Evolutionary conservation across 1,140 invertebrate genomes (phyloP), one percentile per base, ranked within the genome.

Genomic region (Drosophila hydei): DNA sequence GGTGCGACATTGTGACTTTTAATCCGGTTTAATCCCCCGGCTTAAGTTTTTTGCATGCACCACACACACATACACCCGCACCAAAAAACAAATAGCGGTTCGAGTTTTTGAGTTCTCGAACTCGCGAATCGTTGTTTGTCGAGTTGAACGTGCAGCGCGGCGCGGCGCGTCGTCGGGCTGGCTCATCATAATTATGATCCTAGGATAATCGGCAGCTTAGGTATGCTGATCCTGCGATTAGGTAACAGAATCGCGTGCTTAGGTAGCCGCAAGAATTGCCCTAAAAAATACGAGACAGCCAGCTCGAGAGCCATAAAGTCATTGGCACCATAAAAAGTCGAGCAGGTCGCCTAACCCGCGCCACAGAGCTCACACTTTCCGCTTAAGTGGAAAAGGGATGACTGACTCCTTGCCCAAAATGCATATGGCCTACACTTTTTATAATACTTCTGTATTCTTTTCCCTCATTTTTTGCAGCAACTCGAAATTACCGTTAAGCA

Each of bases 191-290:
- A 88, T 88, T 88, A 88, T 88, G 84, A 88, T 88, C 83, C 83
- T 88, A 88, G 83, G 83, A 88, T 88, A 88, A 88, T 88, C 84
- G 79, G 64, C 72, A 77, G 83, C 84, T 88, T 88, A 88, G 83
- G 83, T 88, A 83, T 76, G 75, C 69, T 88, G 83, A 88, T 88
- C 84, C 83, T 16, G 75, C 61, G 83, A 88, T 88, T 88, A 89
- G 83, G 83, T 88, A 88, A 88, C 83, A 47, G 62, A 88, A 88
- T 88, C 84, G 72, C 69, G 51, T 43, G 83, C 83, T 87, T 87
- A 87, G 83, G 83, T 87, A 87, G 83, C 83, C 83, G 72, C 83
- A 88, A 83, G 76, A 76, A 88, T 71, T 77, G 83, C 33, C 72
- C 79, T 83, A 89, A 89, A 88, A 88, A 88, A 85, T 11, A 19